These are phyloP conservation scores for Xylota segnis DNA, from an alignment of 2,888 invertebrate species.

Conservation along the genomic window DNA sequence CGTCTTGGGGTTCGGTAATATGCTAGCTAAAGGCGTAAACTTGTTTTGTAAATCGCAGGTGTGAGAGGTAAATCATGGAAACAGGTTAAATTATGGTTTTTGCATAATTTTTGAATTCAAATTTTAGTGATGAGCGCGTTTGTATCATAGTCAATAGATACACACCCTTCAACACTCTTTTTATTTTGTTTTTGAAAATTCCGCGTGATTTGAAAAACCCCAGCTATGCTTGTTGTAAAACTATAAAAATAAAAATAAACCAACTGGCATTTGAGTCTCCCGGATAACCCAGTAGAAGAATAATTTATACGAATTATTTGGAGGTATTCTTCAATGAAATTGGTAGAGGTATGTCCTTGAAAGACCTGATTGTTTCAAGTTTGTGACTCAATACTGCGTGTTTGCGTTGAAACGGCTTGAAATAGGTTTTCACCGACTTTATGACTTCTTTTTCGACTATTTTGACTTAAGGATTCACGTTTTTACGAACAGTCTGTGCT, in stretches of 20 bases:
- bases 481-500: too few relatives aligned
- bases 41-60: neutral
- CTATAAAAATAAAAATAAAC: neutral
- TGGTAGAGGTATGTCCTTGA: conserved; percentile 20
- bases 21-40: neutral
- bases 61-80: neutral
- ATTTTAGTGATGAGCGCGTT: neutral
- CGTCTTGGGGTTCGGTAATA: neutral
- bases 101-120: neutral
- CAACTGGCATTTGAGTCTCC: neutral
- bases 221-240: neutral
- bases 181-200: neutral
- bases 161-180: neutral
- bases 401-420: too few relatives aligned
- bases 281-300: neutral
- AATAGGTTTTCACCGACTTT: too few relatives aligned
- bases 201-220: neutral
- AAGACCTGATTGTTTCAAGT: conserved; percentile 4
- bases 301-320: conserved; percentile 22
- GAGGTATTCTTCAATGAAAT: conserved; percentile 8
- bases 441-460: too few relatives aligned
- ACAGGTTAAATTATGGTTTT: neutral
- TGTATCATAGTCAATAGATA: neutral
- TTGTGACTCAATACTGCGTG: conserved; percentile 6
- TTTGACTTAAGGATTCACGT: too few relatives aligned